Evolutionary conservation across 2,797 vertebrate genomes (phyloP).

Genomic region (Thunnus albacares): DNA sequence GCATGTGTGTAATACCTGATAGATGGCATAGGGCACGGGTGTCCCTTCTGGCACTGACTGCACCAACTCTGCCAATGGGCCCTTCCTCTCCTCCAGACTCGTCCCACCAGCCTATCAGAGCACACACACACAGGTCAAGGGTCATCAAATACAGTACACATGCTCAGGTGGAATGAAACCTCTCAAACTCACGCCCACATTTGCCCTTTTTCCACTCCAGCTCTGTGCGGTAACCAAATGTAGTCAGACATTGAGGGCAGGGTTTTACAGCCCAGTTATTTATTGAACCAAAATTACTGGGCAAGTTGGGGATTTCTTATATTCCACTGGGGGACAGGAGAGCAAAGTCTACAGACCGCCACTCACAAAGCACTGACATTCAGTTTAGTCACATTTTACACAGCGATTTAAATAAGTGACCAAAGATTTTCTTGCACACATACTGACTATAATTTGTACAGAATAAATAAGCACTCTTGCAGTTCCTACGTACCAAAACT

Average conservation of each 20-base stretch:
- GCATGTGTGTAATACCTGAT: constrained; percentile 76
- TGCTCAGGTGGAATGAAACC: constrained; percentile 15
- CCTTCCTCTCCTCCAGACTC: constrained; percentile 81
- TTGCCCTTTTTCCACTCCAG: constrained; percentile 26
- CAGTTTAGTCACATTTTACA: constrained; percentile 28
- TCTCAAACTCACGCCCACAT: constrained; percentile 29
- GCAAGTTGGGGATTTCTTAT: constrained; percentile 21
- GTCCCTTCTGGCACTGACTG: constrained; percentile 83
- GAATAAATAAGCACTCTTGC: no score
- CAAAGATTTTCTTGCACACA: constrained; percentile 7
- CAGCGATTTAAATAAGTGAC: constrained; percentile 52
- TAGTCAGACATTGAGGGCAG: constrained; percentile 34
- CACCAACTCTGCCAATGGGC: constrained; percentile 75
- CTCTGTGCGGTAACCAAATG: constrained; percentile 17
- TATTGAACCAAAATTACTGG: constrained; percentile 73
- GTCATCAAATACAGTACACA: constrained; percentile 28
- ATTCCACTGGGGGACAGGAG: constrained; percentile 28
- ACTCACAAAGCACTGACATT: constrained; percentile 8
- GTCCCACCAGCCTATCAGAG: constrained; percentile 76
- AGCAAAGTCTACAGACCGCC: constrained; percentile 72
- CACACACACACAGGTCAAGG: constrained; percentile 50
- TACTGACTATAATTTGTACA: neutral
- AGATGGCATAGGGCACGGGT: constrained; percentile 75
- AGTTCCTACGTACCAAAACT: neutral
- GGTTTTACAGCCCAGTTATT: constrained; percentile 72